Percentiles rank a stretch among this genome's conserved stretches.
These are phyloP conservation scores for Drosophila busckii DNA, from an alignment of 1,140 invertebrate genomes.

Conservation along the genomic window DNA sequence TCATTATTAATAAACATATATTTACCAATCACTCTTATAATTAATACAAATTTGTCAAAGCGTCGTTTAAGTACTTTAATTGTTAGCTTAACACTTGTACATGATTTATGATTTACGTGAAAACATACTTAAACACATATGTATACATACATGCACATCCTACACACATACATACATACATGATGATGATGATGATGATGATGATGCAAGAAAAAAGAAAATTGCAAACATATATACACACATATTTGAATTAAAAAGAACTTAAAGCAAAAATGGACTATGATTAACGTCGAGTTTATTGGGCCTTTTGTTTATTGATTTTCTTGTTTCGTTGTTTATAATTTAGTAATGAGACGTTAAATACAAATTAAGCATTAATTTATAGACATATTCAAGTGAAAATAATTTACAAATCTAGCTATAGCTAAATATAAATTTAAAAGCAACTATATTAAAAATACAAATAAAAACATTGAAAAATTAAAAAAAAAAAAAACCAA, in stretches of 20 bases:
- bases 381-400: slow-evolving; percentile 68
- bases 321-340: slow-evolving; percentile 58
- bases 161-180: too few species aligned
- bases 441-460: slow-evolving; percentile 65
- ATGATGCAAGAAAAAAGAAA: slow-evolving; percentile 23
- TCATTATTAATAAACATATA: slow-evolving; percentile 23
- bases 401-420: slow-evolving; percentile 74
- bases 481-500: slow-evolving; percentile 19
- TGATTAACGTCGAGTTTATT: slow-evolving; percentile 43
- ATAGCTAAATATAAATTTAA: slow-evolving; percentile 54
- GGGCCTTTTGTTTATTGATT: slow-evolving; percentile 47
- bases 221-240: slow-evolving; percentile 10
- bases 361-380: slow-evolving; percentile 66
- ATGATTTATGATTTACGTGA: too few species aligned
- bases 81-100: too few species aligned
- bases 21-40: slow-evolving; percentile 34
- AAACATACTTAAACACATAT: too few species aligned
- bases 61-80: too few species aligned
- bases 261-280: slow-evolving; percentile 43
- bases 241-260: slow-evolving; percentile 20
- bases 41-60: slow-evolving; percentile 9
- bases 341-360: slow-evolving; percentile 68
- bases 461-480: slow-evolving; percentile 58
- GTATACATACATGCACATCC: too few species aligned
- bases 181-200: too few species aligned